Evolutionary conservation across 2,888 invertebrate species (phyloP).

Genomic region (Thecocarcelia acutangulata): DNA sequence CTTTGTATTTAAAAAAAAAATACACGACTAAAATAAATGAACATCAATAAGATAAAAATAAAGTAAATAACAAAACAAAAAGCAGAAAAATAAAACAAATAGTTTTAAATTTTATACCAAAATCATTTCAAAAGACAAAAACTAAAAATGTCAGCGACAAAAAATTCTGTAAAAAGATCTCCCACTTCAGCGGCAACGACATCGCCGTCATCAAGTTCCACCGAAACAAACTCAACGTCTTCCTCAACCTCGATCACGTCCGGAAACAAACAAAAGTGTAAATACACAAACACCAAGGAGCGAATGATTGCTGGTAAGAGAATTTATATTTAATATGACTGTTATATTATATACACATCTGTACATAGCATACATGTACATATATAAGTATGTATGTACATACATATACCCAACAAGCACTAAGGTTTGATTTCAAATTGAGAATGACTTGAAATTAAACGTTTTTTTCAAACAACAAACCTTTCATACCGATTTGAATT

Average conservation of each 20-base stretch:
- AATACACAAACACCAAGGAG: conserved; percentile 78
- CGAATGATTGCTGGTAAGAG: conserved; percentile 78
- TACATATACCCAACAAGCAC: too few species aligned
- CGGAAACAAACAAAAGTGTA: conserved; percentile 77
- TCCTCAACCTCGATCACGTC: conserved; percentile 66
- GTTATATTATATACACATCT: conserved; percentile 8
- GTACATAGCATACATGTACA: background rate
- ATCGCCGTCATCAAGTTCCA: conserved; percentile 68
- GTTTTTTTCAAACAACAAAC: too few species aligned
- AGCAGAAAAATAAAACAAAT: conserved; percentile 49
- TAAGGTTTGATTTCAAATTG: too few species aligned
- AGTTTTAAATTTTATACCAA: conserved; percentile 22
- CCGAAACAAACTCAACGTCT: conserved; percentile 65
- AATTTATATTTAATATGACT: conserved; percentile 26
- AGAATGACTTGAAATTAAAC: too few species aligned
- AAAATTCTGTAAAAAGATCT: conserved; percentile 75
- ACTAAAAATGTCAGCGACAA: conserved; percentile 74
- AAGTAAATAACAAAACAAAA: conserved; percentile 22
- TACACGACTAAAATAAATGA: too few species aligned
- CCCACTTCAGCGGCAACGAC: conserved; percentile 71
- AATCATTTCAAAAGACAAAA: too few species aligned
- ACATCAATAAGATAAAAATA: background rate
- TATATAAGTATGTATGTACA: too few species aligned
- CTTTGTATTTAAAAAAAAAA: background rate
- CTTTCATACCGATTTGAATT: too few species aligned